phyloP scores from a whole-genome alignment of 2,888 invertebrate genomes.

The Pemphredon lugubris region DNA sequence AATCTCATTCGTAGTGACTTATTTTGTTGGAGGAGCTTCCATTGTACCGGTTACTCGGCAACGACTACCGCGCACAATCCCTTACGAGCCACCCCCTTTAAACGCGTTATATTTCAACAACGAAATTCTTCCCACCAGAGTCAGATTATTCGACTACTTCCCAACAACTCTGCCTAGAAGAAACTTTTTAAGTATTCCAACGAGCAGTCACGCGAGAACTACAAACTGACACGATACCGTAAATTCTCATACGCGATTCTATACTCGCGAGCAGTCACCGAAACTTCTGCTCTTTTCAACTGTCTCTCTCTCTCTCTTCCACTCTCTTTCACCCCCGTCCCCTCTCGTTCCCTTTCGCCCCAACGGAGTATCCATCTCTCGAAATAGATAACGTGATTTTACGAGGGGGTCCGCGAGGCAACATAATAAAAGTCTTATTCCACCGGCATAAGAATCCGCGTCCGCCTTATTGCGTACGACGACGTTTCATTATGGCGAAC shows the following conservation, averaged over 20 bases:
- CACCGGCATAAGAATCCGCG: slow-evolving; percentile 50
- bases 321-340: no score
- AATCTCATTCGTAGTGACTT: not conserved
- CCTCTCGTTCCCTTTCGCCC: no score
- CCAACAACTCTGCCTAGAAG: not conserved
- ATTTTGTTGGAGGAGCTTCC: no score
- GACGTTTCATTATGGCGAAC: slow-evolving; percentile 68
- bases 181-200: not conserved
- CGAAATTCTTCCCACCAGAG: not conserved
- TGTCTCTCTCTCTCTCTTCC: no score
- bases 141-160: no score
- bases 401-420: slow-evolving; percentile 55
- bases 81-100: not conserved
- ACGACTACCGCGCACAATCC: not conserved
- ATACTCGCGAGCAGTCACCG: not conserved
- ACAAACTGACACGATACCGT: no score
- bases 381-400: slow-evolving; percentile 61
- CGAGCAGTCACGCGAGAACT: not conserved
- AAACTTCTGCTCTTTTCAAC: no score
- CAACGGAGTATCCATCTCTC: slow-evolving; percentile 38
- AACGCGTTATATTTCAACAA: not conserved
- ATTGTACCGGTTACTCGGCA: not conserved
- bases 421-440: slow-evolving; percentile 66
- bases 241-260: not conserved
- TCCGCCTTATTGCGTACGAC: slow-evolving; percentile 61